Evolutionary conservation across 2,113 vertebrate species (phyloP).

Genomic region (Rallus limicola): DNA sequence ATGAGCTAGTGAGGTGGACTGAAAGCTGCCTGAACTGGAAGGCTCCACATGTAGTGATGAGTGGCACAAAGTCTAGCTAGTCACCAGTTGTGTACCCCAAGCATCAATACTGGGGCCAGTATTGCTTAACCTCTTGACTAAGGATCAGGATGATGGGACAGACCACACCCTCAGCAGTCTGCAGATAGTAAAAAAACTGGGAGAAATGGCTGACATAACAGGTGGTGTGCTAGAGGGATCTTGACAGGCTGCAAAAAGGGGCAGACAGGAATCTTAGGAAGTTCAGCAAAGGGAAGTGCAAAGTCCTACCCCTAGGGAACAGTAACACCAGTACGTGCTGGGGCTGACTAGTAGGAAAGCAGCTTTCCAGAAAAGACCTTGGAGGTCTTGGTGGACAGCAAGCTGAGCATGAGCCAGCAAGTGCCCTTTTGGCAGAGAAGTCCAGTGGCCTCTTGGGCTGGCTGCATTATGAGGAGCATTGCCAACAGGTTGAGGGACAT

Average conservation of each 20-base stretch:
- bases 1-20: background rate
- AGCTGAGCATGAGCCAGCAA: background rate
- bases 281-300: background rate
- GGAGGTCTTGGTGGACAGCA: background rate
- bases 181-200: background rate
- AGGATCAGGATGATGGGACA: background rate
- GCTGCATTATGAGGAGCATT: background rate
- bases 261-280: background rate
- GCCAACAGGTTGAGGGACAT: background rate
- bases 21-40: background rate
- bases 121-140: background rate
- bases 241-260: background rate
- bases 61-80: rapidly evolving
- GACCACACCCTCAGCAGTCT: background rate
- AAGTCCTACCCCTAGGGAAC: background rate
- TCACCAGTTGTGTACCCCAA: background rate
- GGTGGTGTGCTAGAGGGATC: background rate
- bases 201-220: background rate
- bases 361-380: background rate
- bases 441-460: background rate
- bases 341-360: background rate
- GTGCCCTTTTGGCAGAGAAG: background rate
- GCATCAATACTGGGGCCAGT: background rate
- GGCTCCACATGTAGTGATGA: background rate
- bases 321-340: rapidly evolving